These are phyloP conservation scores for Alethe castanea DNA, from an alignment of 2,113 vertebrate species.

Conservation along the genomic window DNA sequence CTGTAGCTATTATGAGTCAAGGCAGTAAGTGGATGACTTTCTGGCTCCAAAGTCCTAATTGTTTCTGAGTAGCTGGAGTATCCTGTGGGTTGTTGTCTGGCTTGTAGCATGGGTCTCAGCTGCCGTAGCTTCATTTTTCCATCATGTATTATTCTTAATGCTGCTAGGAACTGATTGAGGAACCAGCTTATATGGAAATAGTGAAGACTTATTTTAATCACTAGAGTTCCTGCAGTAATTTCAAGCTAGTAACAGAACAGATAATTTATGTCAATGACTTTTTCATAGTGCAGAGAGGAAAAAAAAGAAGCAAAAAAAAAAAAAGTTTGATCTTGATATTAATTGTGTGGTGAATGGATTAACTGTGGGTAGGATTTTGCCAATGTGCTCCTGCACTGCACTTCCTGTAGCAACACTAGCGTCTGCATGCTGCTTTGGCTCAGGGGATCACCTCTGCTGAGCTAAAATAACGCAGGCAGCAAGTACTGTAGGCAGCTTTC, in stretches of 20 bases:
- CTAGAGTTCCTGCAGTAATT: conserved; percentile 65
- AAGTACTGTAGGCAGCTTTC: conserved; percentile 59
- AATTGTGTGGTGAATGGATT: conserved; percentile 31
- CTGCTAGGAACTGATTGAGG: conserved; percentile 65
- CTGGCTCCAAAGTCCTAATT: conserved; percentile 73
- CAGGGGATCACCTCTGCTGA: conserved; percentile 55
- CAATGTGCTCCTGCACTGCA: not conserved
- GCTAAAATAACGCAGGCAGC: conserved; percentile 34
- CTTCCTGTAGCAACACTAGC: not conserved
- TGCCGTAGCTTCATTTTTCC: conserved; percentile 73
- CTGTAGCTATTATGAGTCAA: conserved; percentile 65
- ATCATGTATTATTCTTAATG: conserved; percentile 70
- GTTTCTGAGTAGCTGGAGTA: conserved; percentile 67
- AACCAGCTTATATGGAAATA: conserved; percentile 69
- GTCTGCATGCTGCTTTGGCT: not conserved
- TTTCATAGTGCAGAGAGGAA: not conserved
- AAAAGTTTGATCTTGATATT: conserved; percentile 26
- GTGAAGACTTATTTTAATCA: conserved; percentile 67
- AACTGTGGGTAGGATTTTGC: conserved; percentile 40
- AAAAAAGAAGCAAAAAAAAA: not conserved
- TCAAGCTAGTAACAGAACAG: conserved; percentile 35
- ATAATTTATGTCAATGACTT: conserved; percentile 32
- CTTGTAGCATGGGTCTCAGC: conserved; percentile 69
- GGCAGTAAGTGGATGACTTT: conserved; percentile 61
- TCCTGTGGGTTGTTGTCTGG: conserved; percentile 74